Base-by-base conservation (phyloP, 2,113 vertebrate genomes). In the Odocoileus virginianus region DNA sequence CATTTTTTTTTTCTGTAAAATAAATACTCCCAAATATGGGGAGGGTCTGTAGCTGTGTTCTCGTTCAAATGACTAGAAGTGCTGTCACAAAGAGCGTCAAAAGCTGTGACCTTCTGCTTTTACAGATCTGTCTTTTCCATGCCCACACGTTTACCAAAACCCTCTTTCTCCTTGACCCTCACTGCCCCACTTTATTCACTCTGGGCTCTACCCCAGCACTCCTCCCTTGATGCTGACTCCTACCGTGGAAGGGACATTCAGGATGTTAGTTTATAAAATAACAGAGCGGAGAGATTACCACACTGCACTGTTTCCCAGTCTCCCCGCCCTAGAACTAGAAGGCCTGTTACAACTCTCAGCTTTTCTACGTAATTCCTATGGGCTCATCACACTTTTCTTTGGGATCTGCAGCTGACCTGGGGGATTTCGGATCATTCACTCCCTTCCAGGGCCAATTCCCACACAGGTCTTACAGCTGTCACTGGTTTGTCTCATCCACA, bases 1-100 rank as follows among this genome's bases (percentile, higher is more conserved):
- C 58, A 14, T 50, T 40, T 33, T 93, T 95, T 95, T 58, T 33
- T 50, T 3, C 74, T 45, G 6, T 82, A 30, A 89, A 95, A 95
- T 52, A 85, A 91, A 91, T 45, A 89, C 40, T 76, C 50, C 71
- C 54, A 71, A 92, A 92, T 14, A 92, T 6, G 1, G 1, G 5
- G 16, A 27, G 9, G 1, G 9, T 23, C 4, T 21, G 10, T 15
- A 47, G n/a, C 6, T 67, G 23, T 47, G 54, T 33, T 55, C 40
- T 60, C 83, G 16, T 55, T 28, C 61, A n/a, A 57, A 83, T 47
- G 19, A 64, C 47, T 7, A 43, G 25, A 60, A 81, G 4, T 50
- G 2, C 9, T 58, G 23, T 74, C 57, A 92, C 13, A 25, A 76
- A 90, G 43, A 36, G 3, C 57, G 13, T 93, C n/a, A 33, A 71